These are phyloP conservation scores for Bugulina stolonifera DNA, from an alignment of 2,888 invertebrate species.

Conservation along the genomic window DNA sequence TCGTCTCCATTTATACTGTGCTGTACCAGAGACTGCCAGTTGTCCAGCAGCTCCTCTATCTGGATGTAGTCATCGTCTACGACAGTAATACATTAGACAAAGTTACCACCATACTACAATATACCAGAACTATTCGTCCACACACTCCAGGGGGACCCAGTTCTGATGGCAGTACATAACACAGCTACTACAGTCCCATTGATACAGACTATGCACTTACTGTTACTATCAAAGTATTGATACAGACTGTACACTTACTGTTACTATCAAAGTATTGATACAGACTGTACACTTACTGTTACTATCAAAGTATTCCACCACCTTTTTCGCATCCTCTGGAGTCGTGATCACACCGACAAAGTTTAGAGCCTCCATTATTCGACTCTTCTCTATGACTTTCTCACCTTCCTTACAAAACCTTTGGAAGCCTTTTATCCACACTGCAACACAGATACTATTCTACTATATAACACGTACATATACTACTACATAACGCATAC, in stretches of 20 bases:
- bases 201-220: too few relatives aligned
- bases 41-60: not conserved
- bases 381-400: not conserved
- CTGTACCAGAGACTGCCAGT: not conserved
- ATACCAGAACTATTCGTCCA: too few relatives aligned
- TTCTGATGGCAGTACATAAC: too few relatives aligned
- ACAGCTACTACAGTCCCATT: too few relatives aligned
- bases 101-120: too few relatives aligned
- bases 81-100: too few relatives aligned
- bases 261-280: not conserved
- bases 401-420: not conserved
- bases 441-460: not conserved
- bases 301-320: not conserved
- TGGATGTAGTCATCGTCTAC: constrained; percentile 19
- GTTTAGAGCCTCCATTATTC: not conserved
- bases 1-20: constrained; percentile 24
- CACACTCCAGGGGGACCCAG: too few relatives aligned
- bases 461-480: not conserved
- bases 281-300: not conserved
- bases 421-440: not conserved
- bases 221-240: too few relatives aligned
- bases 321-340: not conserved
- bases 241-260: too few relatives aligned
- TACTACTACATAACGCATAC: not conserved
- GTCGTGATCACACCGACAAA: not conserved